Conservation (phyloP, 2,888 invertebrate species). For the Leptothorax acervorum region DNA sequence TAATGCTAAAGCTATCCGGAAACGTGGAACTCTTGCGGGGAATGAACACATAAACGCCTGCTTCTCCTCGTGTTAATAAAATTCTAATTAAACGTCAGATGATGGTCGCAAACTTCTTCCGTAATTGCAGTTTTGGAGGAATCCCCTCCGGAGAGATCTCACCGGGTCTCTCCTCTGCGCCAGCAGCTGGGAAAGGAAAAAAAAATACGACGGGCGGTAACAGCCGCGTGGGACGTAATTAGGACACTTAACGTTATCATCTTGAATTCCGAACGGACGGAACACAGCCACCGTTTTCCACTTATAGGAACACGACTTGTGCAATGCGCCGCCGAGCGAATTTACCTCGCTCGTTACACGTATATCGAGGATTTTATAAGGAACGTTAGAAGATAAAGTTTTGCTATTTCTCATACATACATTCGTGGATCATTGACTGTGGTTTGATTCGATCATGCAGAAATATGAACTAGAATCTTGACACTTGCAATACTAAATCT, state of each 20-base stretch:
- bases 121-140: constrained; percentile 31
- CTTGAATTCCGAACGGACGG: constrained; percentile 48
- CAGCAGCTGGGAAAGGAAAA: background rate
- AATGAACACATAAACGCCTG: constrained; percentile 31
- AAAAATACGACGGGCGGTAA: background rate
- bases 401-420: constrained; percentile 24
- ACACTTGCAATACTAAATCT: background rate
- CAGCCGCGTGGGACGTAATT: constrained; percentile 52
- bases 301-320: constrained; percentile 50
- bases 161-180: background rate
- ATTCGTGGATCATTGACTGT: background rate
- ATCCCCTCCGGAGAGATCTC: constrained; percentile 9
- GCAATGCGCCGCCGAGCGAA: constrained; percentile 56
- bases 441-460: background rate
- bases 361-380: constrained; percentile 58
- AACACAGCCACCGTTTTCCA: constrained; percentile 51
- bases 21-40: background rate
- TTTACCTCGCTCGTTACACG: constrained; percentile 55
- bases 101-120: constrained; percentile 32
- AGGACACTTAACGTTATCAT: constrained; percentile 61
- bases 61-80: constrained; percentile 37
- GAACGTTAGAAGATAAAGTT: constrained; percentile 41
- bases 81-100: constrained; percentile 46
- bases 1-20: background rate
- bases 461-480: background rate